A percentile compares a stretch with the other conserved stretches of the same genome.
Conservation (phyloP, 2,113 vertebrate genomes). For the Phoxinus phoxinus region DNA sequence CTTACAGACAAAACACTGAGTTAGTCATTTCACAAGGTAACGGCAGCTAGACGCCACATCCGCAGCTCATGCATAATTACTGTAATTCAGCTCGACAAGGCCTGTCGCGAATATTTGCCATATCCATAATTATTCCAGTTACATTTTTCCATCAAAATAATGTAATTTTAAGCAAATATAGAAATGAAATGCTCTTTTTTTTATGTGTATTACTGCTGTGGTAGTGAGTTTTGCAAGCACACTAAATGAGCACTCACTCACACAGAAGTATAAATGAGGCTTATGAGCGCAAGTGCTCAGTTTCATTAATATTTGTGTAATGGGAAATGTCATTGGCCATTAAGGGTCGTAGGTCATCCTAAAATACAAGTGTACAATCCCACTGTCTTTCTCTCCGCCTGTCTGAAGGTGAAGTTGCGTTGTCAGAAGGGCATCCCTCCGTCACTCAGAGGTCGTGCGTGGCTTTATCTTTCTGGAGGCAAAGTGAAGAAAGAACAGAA, state of each 20-base stretch:
- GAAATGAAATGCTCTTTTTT: neutral
- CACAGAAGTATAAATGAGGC: neutral
- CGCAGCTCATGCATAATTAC: neutral
- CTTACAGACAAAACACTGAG: neutral
- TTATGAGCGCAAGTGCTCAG: neutral
- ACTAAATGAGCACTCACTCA: neutral
- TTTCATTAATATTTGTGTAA: neutral
- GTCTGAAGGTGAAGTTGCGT: constrained; percentile 87
- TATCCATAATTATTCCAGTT: neutral
- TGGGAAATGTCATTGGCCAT: neutral
- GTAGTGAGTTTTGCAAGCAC: neutral
- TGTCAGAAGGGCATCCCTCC: constrained; percentile 98
- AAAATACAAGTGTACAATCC: neutral
- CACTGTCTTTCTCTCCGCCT: neutral
- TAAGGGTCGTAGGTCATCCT: neutral
- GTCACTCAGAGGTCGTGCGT: constrained; percentile 90
- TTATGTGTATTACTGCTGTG: neutral
- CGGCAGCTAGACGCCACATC: constrained; percentile 1
- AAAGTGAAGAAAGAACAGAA: constrained; percentile 94
- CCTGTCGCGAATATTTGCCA: neutral
- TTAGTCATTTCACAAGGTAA: neutral
- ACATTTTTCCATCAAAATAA: neutral
- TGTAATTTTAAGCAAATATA: neutral
- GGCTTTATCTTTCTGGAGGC: constrained; percentile 94
- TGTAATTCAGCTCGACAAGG: neutral